A percentile compares a stretch with the other conserved stretches of the same genome.
phyloP scores from a whole-genome alignment of 2,797 vertebrate species.

The Pseudopleuronectes americanus region DNA sequence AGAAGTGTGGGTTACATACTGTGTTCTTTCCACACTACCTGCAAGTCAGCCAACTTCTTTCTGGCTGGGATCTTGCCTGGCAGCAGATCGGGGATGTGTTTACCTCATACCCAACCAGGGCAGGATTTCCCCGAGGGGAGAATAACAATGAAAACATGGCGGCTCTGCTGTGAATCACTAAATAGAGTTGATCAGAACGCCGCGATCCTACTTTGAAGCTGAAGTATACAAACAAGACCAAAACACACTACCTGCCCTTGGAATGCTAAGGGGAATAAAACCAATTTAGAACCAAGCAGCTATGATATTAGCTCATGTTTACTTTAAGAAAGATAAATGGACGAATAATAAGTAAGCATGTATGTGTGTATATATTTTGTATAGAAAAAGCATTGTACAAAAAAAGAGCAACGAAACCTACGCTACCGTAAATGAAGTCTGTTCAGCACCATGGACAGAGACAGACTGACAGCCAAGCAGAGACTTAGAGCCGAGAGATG shows the following conservation, averaged over 20 bases:
- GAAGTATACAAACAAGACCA: slow-evolving; percentile 25
- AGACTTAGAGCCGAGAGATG: neutral
- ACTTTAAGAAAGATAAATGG: slow-evolving; percentile 3
- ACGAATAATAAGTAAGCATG: slow-evolving; percentile 1
- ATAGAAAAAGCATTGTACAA: neutral
- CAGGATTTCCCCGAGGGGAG: slow-evolving; percentile 50
- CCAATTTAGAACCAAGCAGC: too few species aligned
- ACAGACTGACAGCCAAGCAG: neutral
- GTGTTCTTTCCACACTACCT: slow-evolving; percentile 65
- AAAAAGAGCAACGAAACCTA: slow-evolving; percentile 6
- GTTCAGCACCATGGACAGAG: slow-evolving; percentile 72
- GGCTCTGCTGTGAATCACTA: slow-evolving; percentile 35
- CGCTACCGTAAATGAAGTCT: neutral
- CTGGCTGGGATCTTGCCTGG: slow-evolving; percentile 58
- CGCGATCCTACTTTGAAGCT: slow-evolving; percentile 3
- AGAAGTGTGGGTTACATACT: slow-evolving; percentile 61
- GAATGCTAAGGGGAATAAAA: slow-evolving; percentile 4
- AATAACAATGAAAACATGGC: slow-evolving; percentile 39
- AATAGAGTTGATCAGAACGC: slow-evolving; percentile 26
- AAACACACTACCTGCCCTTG: neutral
- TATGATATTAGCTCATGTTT: slow-evolving; percentile 3
- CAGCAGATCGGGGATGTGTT: slow-evolving; percentile 47
- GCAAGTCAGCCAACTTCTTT: slow-evolving; percentile 58
- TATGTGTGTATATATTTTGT: slow-evolving; percentile 18
- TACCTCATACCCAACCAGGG: slow-evolving; percentile 50